phyloP scores from a whole-genome alignment of 1,140 invertebrate genomes.

The Laodelphax striatellus region DNA sequence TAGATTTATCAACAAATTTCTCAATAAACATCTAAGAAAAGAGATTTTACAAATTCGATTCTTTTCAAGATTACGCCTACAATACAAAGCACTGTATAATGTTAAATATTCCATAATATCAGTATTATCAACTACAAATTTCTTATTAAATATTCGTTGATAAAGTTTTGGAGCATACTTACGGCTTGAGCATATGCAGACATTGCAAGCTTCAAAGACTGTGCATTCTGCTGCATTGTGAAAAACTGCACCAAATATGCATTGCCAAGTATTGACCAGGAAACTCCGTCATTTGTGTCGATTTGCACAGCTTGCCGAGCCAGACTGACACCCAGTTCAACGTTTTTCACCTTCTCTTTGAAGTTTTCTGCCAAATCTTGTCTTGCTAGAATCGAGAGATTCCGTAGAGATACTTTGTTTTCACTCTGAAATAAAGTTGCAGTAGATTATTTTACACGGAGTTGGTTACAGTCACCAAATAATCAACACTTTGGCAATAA shows the following conservation, averaged over 20 bases:
- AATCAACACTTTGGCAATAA: no score
- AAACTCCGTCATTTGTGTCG: constrained; percentile 69
- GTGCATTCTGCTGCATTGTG: constrained; percentile 57
- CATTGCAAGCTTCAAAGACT: constrained; percentile 58
- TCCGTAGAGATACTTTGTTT: constrained; percentile 67
- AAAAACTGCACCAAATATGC: constrained; percentile 76
- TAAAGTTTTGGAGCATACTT: constrained; percentile 27
- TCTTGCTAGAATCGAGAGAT: constrained; percentile 71
- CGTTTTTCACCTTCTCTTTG: constrained; percentile 47
- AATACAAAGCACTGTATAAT: no score
- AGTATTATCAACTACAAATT: no score
- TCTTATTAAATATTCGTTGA: no score
- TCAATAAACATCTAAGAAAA: no score
- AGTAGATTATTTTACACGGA: no score
- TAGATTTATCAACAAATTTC: no score
- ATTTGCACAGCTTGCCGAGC: constrained; percentile 75
- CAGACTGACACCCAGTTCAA: constrained; percentile 56
- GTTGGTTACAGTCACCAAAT: no score
- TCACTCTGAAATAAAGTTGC: constrained; percentile 42
- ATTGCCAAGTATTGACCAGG: constrained; percentile 78
- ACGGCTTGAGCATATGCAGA: constrained; percentile 73
- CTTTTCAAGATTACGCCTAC: no score
- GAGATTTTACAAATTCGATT: no score
- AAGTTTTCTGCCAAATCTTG: constrained; percentile 43
- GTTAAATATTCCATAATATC: no score